Evolutionary conservation across 1,140 invertebrate genomes (phyloP), one percentile per base, ranked within the genome.

Genomic region (Brachionus rotundiformis): DNA sequence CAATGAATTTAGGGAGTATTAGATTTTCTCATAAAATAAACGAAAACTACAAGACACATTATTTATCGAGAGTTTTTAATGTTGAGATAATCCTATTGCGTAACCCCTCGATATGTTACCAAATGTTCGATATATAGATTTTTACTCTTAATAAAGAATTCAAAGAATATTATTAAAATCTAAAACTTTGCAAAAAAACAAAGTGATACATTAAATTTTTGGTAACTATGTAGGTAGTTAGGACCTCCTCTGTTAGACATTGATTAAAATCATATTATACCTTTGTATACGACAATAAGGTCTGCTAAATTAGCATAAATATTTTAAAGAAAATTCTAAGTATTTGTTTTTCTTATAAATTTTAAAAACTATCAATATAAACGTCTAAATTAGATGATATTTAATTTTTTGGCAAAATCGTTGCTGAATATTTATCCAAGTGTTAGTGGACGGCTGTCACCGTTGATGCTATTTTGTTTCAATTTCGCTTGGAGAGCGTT

Each of bases 401-500:
- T 79, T 54, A 59, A 63, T 39, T 63, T 59, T 36, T 39, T 79
- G 29, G 31, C 25, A 13, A 63, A 63, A 54, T 59, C 44, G 11
- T 2, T 79, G 25, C 33, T 31, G 11, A 54, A 63, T 63, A 59
- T 79, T 59, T 63, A 79, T 59, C 36, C 76, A 7, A 36, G 59
- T 39, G 49, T 79, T 5, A 79, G 19, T 41, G 31, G 59, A 27
- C 47, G 76, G 23, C 33, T 79, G 10, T 79, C 76, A n/a, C 76
- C 47, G n/a, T 63, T 79, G 16, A 54, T 79, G 47, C 29, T 79
- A 16, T 79, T 79, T 16, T 79, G 76, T 25, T 79, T 79, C 47
- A 63, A 79, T 59, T 63, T 79, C 41, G 76, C 76, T 36, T 79
- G 76, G 76, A 79, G 36, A 79, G 76, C 76, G 11, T 54, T 79